These are phyloP conservation scores for Pangasius djambal DNA, from an alignment of 2,797 vertebrate species.

Conservation along the genomic window DNA sequence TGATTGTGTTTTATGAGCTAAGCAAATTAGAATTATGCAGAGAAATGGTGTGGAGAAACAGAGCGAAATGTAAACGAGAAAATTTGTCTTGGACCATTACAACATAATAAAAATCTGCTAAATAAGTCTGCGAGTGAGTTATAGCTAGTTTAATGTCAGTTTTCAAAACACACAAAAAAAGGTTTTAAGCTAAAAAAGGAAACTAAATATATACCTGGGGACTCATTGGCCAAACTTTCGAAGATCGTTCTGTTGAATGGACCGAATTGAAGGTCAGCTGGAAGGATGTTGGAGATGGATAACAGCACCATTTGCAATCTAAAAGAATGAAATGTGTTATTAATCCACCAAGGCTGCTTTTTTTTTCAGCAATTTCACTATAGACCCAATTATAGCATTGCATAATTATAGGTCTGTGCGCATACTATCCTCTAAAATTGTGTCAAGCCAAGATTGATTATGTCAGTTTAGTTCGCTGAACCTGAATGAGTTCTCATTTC, in stretches of 20 bases:
- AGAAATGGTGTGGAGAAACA: conserved; percentile 35
- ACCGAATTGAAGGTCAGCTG: conserved; percentile 66
- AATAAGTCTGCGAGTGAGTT: conserved; percentile 1
- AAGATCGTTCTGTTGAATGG: conserved; percentile 64
- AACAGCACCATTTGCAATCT: conserved; percentile 67
- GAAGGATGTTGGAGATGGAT: conserved; percentile 62
- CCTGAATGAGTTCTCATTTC: conserved; percentile 40
- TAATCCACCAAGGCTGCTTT: conserved; percentile 26
- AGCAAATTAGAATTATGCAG: conserved; percentile 50
- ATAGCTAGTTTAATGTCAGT: background rate
- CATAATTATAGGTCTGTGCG: conserved; percentile 20
- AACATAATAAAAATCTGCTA: conserved; percentile 29
- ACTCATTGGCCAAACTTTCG: conserved; percentile 64
- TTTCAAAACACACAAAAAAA: conserved; percentile 34
- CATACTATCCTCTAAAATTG: conserved; percentile 25
- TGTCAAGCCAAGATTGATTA: conserved; percentile 30
- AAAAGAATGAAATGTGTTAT: conserved; percentile 48
- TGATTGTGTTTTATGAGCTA: conserved; percentile 39
- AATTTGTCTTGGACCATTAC: conserved; percentile 24
- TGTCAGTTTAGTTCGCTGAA: conserved; percentile 46
- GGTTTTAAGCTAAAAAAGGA: conserved; percentile 11
- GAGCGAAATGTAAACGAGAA: conserved; percentile 38
- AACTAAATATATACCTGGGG: conserved; percentile 67
- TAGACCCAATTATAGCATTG: conserved; percentile 37
- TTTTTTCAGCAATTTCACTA: conserved; percentile 13